These are phyloP conservation scores for Pseudorectes ferrugineus DNA, from an alignment of 2,113 vertebrate genomes.

Conservation along the genomic window DNA sequence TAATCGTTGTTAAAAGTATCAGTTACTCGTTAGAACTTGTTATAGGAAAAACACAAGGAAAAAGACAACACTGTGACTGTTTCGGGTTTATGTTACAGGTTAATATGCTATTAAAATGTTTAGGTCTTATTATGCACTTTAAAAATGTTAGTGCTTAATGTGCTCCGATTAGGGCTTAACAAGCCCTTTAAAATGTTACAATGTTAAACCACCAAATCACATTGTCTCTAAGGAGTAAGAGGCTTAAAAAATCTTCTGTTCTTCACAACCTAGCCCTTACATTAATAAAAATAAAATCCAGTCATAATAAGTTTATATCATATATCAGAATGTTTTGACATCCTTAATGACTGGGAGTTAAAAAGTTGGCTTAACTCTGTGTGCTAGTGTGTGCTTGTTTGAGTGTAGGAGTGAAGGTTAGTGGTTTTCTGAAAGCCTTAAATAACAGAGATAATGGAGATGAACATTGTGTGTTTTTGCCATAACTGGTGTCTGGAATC, in stretches of 20 bases:
- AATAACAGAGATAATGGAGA: conserved; percentile 62
- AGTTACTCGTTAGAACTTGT: neutral
- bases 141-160: conserved; percentile 30
- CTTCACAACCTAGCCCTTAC: conserved; percentile 48
- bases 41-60: conserved; percentile 15
- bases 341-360: conserved; percentile 67
- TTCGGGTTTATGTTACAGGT: conserved; percentile 33
- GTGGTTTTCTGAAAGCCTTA: conserved; percentile 64
- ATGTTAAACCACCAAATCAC: conserved; percentile 49
- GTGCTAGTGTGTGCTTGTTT: conserved; percentile 68
- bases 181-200: conserved; percentile 41
- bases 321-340: conserved; percentile 71
- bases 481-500: conserved; percentile 43
- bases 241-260: conserved; percentile 44
- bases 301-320: conserved; percentile 65
- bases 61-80: conserved; percentile 31
- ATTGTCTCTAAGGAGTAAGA: conserved; percentile 28
- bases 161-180: conserved; percentile 41
- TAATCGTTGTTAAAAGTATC: neutral
- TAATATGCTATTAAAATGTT: conserved; percentile 48
- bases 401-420: conserved; percentile 67
- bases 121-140: conserved; percentile 40
- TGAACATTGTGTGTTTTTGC: conserved; percentile 37
- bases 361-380: conserved; percentile 61
- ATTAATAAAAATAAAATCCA: conserved; percentile 63